Evolutionary conservation across 2,888 invertebrate genomes (phyloP).

Genomic region (Synergus itoensis): DNA sequence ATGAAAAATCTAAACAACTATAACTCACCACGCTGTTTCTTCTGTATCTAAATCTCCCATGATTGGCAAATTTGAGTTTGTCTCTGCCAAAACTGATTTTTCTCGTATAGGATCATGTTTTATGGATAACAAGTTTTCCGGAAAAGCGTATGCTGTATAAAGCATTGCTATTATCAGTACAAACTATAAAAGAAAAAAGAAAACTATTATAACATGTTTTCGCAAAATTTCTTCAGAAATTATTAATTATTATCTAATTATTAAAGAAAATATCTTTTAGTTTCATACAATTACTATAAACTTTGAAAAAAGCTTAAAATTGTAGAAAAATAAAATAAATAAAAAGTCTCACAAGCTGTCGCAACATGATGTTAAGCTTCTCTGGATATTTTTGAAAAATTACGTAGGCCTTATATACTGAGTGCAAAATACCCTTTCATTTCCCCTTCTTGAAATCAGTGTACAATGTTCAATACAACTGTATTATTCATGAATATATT

Average conservation of each 20-base stretch:
- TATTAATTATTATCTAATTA: no score
- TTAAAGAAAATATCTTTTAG: no score
- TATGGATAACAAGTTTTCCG: background rate
- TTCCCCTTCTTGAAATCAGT: no score
- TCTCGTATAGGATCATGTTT: background rate
- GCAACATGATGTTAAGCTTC: no score
- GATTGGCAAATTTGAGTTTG: background rate
- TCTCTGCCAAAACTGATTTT: background rate
- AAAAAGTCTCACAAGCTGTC: no score
- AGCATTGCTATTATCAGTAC: background rate
- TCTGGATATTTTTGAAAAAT: no score
- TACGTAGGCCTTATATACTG: no score
- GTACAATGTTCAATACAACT: no score
- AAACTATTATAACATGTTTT: background rate
- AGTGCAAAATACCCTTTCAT: no score
- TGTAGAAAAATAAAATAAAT: no score
- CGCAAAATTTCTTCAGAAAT: no score
- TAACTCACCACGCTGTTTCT: background rate
- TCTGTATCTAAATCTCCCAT: background rate
- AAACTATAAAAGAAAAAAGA: background rate
- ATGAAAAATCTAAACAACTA: background rate
- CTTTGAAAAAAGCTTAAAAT: background rate
- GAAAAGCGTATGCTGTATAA: background rate
- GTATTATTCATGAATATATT: no score
- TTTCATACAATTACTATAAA: background rate